Evolutionary conservation across 2,888 invertebrate genomes (phyloP).

Genomic region (Leucania comma): DNA sequence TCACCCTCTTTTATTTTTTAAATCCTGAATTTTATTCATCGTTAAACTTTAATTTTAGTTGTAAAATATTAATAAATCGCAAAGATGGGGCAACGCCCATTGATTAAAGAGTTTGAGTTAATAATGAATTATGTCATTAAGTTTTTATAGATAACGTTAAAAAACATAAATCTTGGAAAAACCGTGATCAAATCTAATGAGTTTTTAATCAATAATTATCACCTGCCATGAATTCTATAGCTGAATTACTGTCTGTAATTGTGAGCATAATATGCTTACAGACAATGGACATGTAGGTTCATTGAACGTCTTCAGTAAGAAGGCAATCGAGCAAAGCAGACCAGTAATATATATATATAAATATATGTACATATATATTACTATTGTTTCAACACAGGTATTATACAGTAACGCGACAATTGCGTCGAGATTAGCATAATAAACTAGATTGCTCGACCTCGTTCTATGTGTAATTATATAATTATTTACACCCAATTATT

Average conservation of each 20-base stretch:
- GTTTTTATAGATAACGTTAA: too few relatives aligned
- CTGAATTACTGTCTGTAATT: constrained; percentile 18
- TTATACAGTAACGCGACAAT: constrained; percentile 61
- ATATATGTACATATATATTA: background rate
- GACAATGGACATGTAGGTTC: constrained; percentile 47
- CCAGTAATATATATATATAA: constrained; percentile 6
- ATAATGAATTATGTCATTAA: too few relatives aligned
- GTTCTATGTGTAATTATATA: constrained; percentile 20
- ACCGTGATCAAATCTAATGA: background rate
- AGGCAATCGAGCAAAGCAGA: constrained; percentile 45
- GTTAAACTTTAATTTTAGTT: too few relatives aligned
- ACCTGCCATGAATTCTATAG: background rate
- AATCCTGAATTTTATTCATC: too few relatives aligned
- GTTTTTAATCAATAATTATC: constrained; percentile 6
- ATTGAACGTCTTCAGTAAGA: constrained; percentile 40
- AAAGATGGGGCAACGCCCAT: too few relatives aligned
- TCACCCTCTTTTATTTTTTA: too few relatives aligned
- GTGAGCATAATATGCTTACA: background rate
- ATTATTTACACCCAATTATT: constrained; percentile 22
- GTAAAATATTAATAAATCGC: too few relatives aligned
- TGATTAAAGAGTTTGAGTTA: too few relatives aligned
- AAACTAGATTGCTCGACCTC: constrained; percentile 64
- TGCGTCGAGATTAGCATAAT: constrained; percentile 68
- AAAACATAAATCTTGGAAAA: too few relatives aligned
- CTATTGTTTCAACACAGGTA: constrained; percentile 32